These are phyloP conservation scores for Argopecten irradians DNA, from an alignment of 1,140 invertebrate genomes.

Conservation along the genomic window DNA sequence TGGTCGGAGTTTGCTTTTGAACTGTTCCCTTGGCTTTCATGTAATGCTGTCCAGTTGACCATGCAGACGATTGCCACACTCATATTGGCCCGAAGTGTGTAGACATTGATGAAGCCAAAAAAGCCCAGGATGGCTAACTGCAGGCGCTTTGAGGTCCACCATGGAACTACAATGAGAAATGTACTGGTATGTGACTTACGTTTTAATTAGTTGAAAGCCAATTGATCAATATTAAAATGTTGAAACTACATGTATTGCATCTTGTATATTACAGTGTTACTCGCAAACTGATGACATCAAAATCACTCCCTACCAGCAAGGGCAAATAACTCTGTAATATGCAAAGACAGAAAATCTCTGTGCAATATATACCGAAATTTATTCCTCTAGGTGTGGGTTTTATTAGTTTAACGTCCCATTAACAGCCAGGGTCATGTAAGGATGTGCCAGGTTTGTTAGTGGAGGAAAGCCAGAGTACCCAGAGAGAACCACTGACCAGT, in stretches of 20 bases:
- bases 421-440: no score
- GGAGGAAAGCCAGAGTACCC: no score
- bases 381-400: no score
- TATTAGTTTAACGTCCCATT: no score
- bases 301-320: no score
- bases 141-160: conserved; percentile 71
- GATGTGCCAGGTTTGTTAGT: no score
- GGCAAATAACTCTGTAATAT: no score
- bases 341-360: no score
- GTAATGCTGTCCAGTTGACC: conserved; percentile 70
- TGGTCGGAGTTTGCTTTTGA: not conserved
- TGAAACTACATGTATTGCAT: not conserved
- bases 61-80: conserved; percentile 74
- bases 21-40: not conserved
- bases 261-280: not conserved
- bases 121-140: conserved; percentile 71
- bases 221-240: not conserved
- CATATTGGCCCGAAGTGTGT: conserved; percentile 71
- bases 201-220: not conserved
- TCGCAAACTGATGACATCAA: no score
- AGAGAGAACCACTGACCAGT: no score
- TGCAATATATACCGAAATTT: no score
- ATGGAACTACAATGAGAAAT: conserved; percentile 63
- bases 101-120: conserved; percentile 72
- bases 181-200: not conserved